phyloP scores from a whole-genome alignment of 1,140 invertebrate species.

The Linepithema humile region DNA sequence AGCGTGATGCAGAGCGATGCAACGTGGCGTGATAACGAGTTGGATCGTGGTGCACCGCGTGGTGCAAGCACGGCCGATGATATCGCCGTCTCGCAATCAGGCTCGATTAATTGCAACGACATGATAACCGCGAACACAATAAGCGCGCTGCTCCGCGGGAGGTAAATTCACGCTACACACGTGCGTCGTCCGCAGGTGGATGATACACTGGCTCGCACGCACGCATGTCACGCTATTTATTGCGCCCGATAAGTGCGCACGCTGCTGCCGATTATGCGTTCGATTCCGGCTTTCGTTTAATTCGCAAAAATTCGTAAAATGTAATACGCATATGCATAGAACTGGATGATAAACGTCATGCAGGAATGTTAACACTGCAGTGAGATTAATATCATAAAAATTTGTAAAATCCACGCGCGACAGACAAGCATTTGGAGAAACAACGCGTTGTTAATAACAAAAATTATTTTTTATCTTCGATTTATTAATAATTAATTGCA shows the following conservation, averaged over 20 bases:
- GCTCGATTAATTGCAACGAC: conserved; percentile 71
- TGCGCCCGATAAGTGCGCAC: conserved; percentile 52
- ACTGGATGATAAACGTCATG: too few species aligned
- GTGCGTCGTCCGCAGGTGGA: conserved; percentile 23
- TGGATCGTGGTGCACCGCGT: not conserved
- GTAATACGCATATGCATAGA: too few species aligned
- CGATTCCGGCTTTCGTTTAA: conserved; percentile 19
- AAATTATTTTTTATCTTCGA: too few species aligned
- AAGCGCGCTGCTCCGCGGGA: conserved; percentile 44
- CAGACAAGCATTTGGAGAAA: too few species aligned
- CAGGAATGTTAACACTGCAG: too few species aligned
- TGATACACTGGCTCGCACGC: conserved; percentile 1
- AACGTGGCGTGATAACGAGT: conserved; percentile 34
- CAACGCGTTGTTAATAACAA: too few species aligned
- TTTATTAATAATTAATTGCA: too few species aligned
- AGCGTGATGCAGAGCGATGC: conserved; percentile 21
- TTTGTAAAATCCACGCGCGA: too few species aligned
- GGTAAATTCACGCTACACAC: conserved; percentile 28
- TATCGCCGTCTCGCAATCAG: conserved; percentile 69
- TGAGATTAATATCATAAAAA: too few species aligned
- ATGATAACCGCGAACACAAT: conserved; percentile 69
- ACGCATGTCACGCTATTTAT: conserved; percentile 54
- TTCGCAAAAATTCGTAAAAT: not conserved
- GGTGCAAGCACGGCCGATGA: conserved; percentile 45
- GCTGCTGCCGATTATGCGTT: conserved; percentile 37